phyloP scores from a whole-genome alignment of 2,888 invertebrate genomes.

The Nemurella pictetii region DNA sequence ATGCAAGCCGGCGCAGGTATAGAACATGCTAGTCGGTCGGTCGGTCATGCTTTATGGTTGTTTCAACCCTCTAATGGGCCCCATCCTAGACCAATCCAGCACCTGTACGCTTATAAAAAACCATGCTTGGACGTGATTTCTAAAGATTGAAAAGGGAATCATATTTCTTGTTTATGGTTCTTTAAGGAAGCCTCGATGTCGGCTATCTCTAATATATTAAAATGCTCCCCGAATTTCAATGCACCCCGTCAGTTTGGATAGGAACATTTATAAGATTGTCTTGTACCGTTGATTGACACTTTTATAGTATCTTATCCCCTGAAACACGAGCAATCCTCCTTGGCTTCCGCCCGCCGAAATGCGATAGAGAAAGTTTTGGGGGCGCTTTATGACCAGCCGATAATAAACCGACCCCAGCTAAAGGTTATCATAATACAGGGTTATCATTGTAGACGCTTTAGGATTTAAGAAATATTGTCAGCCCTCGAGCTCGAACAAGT shows the following conservation, averaged over 20 bases:
- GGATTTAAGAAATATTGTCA: background rate
- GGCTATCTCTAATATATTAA: background rate
- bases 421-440: background rate
- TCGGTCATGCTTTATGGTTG: background rate
- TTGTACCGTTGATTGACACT: background rate
- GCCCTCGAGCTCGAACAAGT: background rate
- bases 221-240: background rate
- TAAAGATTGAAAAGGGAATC: background rate
- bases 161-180: background rate
- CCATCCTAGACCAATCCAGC: background rate
- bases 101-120: background rate
- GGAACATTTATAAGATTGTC: background rate
- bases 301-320: background rate
- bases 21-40: background rate
- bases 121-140: background rate
- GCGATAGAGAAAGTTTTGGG: background rate
- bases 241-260: background rate
- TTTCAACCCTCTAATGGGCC: background rate
- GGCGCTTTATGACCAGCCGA: background rate
- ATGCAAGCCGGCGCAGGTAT: background rate
- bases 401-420: background rate
- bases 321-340: background rate
- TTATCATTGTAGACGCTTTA: background rate
- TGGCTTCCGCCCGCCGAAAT: background rate
- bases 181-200: background rate